phyloP scores from a whole-genome alignment of 2,113 vertebrate genomes.

The Poeciliopsis turrubarensis region DNA sequence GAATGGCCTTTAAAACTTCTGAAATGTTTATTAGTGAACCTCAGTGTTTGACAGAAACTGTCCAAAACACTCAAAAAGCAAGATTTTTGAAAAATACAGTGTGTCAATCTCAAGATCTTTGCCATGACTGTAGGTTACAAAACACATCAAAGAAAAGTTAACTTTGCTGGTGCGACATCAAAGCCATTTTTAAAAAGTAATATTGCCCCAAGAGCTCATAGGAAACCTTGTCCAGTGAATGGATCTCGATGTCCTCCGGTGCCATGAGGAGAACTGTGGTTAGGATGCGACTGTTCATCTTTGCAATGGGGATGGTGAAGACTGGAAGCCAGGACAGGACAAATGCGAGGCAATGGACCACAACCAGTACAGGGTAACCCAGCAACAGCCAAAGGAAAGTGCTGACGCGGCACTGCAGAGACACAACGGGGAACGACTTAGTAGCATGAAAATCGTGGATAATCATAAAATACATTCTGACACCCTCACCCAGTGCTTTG shows the following conservation, averaged over 20 bases:
- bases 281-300: slow-evolving; percentile 76
- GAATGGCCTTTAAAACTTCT: neutral
- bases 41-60: neutral
- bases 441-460: neutral
- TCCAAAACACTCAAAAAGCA: neutral
- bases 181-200: neutral
- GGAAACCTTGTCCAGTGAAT: slow-evolving; percentile 61
- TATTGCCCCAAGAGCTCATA: neutral
- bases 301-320: slow-evolving; percentile 82
- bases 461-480: neutral
- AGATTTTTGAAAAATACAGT: neutral
- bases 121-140: neutral
- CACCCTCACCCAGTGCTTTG: slow-evolving; percentile 53
- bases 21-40: neutral
- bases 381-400: slow-evolving; percentile 76
- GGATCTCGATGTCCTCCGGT: slow-evolving; percentile 70
- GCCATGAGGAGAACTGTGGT: slow-evolving; percentile 76
- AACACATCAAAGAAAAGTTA: neutral
- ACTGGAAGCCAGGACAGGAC: slow-evolving; percentile 82
- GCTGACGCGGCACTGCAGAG: slow-evolving; percentile 65
- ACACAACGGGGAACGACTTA: neutral
- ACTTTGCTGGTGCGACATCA: neutral
- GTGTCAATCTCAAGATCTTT: neutral
- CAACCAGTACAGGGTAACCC: slow-evolving; percentile 74
- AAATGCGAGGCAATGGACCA: slow-evolving; percentile 81